These are phyloP conservation scores for Caenorhabditis zanzibari DNA, from an alignment of 2,888 invertebrate species.

Conservation along the genomic window DNA sequence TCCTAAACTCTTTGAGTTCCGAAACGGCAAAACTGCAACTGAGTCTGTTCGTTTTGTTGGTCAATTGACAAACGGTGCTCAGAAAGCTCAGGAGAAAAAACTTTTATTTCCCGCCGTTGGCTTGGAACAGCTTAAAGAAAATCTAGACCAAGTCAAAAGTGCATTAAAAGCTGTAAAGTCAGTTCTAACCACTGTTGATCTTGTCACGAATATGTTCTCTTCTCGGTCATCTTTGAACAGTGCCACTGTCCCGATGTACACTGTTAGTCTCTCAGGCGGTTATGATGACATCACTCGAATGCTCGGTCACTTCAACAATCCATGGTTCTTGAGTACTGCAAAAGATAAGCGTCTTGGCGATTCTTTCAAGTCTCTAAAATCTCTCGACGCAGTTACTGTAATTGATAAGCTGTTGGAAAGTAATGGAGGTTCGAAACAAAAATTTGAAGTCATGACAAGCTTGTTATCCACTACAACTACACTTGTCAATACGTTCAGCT, in stretches of 20 bases:
- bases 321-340: background rate
- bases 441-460: too few relatives aligned
- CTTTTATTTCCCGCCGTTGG: too few relatives aligned
- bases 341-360: background rate
- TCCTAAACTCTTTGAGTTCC: too few relatives aligned
- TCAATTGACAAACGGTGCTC: too few relatives aligned
- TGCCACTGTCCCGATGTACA: background rate
- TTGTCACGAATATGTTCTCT: background rate
- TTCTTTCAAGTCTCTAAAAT: background rate
- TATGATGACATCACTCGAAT: background rate
- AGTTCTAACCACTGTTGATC: background rate
- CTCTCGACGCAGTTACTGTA: background rate
- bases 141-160: too few relatives aligned
- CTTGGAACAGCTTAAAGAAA: too few relatives aligned
- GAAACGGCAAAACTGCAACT: too few relatives aligned
- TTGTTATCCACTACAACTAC: too few relatives aligned
- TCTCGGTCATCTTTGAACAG: background rate
- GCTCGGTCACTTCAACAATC: background rate
- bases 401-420: background rate
- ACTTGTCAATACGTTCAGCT: too few relatives aligned
- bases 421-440: background rate
- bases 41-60: too few relatives aligned
- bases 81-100: too few relatives aligned
- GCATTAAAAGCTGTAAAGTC: too few relatives aligned
- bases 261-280: background rate